Evolutionary conservation across 2,888 invertebrate species (phyloP).

Genomic region (Drosophila atroscutellata): DNA sequence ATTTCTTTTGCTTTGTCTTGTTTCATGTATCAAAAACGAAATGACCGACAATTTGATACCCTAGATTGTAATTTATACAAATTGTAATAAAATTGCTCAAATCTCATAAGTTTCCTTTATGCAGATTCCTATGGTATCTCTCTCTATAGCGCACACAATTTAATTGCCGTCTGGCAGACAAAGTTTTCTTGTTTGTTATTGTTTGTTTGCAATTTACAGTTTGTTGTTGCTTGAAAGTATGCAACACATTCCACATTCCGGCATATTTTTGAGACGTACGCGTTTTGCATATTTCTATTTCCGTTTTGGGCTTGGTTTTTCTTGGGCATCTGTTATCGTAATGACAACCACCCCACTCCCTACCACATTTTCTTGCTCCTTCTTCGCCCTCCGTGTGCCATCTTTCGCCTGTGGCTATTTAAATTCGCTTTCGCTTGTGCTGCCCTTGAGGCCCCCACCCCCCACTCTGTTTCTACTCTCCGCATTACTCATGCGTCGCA

Average conservation of each 20-base stretch:
- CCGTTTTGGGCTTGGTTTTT: not conserved
- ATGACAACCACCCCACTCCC: conserved; percentile 29
- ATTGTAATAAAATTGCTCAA: not conserved
- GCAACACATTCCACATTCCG: conserved; percentile 65
- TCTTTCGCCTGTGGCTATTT: conserved; percentile 53
- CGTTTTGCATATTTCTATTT: conserved; percentile 38
- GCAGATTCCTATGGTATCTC: not conserved
- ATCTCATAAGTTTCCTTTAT: not conserved
- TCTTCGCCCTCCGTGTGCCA: not conserved
- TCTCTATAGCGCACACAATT: not conserved
- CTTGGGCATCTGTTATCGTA: conserved; percentile 41
- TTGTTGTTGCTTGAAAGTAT: conserved; percentile 62
- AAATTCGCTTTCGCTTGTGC: conserved; percentile 58
- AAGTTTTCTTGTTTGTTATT: not conserved
- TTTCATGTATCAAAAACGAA: not conserved
- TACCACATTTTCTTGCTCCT: not conserved
- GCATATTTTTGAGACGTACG: conserved; percentile 33
- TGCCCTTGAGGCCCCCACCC: conserved; percentile 57
- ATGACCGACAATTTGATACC: not conserved
- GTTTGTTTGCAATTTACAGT: conserved; percentile 17
- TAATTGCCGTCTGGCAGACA: not conserved
- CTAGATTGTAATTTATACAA: not conserved
- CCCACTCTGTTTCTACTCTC: not conserved
- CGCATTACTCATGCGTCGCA: conserved; percentile 66
- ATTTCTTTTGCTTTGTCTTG: not conserved